These are phyloP conservation scores for Ornithoptera alexandrae DNA, from an alignment of 2,888 invertebrate species.

Conservation along the genomic window DNA sequence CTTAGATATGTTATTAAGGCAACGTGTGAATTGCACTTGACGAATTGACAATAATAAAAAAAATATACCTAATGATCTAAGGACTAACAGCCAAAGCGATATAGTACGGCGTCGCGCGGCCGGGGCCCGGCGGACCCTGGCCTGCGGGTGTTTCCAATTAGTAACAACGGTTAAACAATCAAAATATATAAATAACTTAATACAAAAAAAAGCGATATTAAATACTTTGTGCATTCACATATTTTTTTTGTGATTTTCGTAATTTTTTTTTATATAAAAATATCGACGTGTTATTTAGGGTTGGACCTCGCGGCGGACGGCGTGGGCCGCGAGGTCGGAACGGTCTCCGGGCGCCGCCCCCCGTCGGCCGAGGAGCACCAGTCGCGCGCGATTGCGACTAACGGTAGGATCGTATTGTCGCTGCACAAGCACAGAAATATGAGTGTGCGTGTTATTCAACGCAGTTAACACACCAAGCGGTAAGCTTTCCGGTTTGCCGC, in stretches of 20 bases:
- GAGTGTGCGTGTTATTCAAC: constrained; percentile 36
- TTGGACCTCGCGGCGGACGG: constrained; percentile 61
- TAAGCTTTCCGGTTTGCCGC: constrained; percentile 25
- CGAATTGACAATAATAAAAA: constrained; percentile 59
- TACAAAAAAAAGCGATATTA: constrained; percentile 61
- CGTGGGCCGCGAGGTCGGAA: constrained; percentile 56
- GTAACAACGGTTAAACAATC: constrained; percentile 59
- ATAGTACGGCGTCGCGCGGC: constrained; percentile 68
- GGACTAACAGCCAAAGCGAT: constrained; percentile 76
- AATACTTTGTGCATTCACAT: constrained; percentile 72
- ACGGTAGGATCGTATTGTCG: constrained; percentile 69
- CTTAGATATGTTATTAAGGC: constrained; percentile 81
- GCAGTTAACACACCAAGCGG: constrained; percentile 27
- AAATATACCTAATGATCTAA: constrained; percentile 66
- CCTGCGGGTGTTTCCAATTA: constrained; percentile 50
- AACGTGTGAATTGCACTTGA: constrained; percentile 79
- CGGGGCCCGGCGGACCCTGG: constrained; percentile 40
- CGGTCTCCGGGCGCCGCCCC: constrained; percentile 54
- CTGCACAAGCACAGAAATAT: constrained; percentile 70
- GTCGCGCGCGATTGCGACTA: constrained; percentile 73
- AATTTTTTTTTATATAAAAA: constrained; percentile 65
- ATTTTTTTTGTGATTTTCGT: constrained; percentile 65
- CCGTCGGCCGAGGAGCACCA: constrained; percentile 62
- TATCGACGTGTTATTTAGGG: constrained; percentile 55
- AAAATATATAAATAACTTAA: constrained; percentile 75